Conservation (phyloP, 2,797 vertebrate species). For the Psittacula echo region DNA sequence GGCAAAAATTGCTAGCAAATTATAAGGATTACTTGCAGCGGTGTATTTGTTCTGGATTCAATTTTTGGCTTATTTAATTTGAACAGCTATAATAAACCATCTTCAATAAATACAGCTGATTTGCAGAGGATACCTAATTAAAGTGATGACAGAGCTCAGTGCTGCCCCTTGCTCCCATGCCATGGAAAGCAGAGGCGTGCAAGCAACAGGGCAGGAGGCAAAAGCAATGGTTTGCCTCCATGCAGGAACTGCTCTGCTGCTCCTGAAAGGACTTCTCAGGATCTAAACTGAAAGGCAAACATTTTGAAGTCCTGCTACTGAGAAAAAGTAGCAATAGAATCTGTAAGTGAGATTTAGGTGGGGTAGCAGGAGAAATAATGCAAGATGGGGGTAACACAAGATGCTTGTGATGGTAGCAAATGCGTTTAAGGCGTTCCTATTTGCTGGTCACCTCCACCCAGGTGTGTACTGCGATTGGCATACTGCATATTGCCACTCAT, state of each 20-base stretch:
- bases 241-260: background rate
- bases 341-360: background rate
- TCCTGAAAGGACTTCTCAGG: background rate
- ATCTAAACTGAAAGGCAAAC: background rate
- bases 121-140: conserved; percentile 24
- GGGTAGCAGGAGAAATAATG: background rate
- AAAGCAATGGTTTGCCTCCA: background rate
- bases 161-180: background rate
- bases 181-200: background rate
- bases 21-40: conserved; percentile 33
- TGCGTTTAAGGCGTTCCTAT: background rate
- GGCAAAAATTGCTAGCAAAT: conserved; percentile 38
- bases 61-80: conserved; percentile 59
- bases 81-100: conserved; percentile 43
- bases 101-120: conserved; percentile 25
- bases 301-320: rapidly evolving
- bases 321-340: background rate
- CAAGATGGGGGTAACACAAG: background rate
- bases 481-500: background rate
- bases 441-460: rapidly evolving
- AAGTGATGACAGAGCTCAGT: background rate
- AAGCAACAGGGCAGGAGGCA: background rate
- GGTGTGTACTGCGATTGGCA: background rate
- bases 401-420: background rate
- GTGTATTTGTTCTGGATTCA: conserved; percentile 43